These are phyloP conservation scores for Dendropsophus ebraccatus DNA, from an alignment of 2,113 vertebrate species.

Conservation along the genomic window DNA sequence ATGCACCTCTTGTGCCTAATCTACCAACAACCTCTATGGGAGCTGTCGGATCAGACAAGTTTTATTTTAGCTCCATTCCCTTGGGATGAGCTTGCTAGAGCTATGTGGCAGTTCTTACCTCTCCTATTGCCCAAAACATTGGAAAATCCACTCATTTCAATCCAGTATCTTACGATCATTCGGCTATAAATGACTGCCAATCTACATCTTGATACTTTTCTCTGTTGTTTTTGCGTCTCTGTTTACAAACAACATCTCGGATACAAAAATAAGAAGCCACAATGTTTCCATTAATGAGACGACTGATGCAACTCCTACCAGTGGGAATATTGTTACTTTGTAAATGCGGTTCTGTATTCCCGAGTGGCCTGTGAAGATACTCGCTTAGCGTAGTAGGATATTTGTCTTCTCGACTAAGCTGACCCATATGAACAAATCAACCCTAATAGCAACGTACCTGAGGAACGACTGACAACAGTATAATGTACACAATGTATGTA, in stretches of 20 bases:
- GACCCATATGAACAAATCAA: neutral
- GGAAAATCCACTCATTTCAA: no score
- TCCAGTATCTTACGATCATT: no score
- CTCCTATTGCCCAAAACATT: no score
- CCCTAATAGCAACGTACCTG: neutral
- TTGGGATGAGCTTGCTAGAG: no score
- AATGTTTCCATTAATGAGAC: conserved; percentile 11
- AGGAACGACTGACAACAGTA: neutral
- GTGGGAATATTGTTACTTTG: conserved; percentile 33
- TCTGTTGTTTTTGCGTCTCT: neutral
- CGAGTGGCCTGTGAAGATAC: neutral
- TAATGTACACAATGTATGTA: conserved; percentile 21
- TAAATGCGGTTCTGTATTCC: neutral
- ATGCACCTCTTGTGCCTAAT: no score
- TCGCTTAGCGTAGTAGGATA: neutral
- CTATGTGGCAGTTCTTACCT: no score
- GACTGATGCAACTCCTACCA: conserved; percentile 28
- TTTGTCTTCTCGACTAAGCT: neutral
- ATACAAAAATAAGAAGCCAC: neutral
- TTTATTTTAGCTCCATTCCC: no score
- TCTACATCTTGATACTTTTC: neutral
- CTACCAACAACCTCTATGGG: no score
- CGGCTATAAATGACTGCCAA: no score
- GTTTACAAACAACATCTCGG: neutral
- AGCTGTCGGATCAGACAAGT: no score